A percentile compares a stretch with the other conserved stretches of the same genome.
phyloP scores from a whole-genome alignment of 2,888 invertebrate species.

The Tridacna gigas region DNA sequence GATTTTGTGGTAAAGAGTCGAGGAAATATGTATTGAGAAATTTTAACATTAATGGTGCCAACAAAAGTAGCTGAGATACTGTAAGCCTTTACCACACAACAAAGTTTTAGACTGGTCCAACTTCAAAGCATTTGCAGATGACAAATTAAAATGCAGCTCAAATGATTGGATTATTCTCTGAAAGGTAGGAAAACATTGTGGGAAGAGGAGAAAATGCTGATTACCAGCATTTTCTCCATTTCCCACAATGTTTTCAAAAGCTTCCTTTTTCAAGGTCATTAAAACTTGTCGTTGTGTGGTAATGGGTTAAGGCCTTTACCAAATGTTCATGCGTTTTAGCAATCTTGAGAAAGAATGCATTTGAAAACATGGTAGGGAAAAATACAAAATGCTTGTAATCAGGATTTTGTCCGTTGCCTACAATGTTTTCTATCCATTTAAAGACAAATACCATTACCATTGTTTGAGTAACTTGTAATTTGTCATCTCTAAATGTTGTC shows the following conservation, averaged over 20 bases:
- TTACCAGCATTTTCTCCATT: neutral
- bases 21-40: neutral
- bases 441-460: too few species aligned
- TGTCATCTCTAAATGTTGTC: too few species aligned
- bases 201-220: neutral
- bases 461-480: too few species aligned
- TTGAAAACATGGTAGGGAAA: neutral
- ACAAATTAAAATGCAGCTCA: too few species aligned
- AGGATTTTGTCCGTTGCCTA: neutral
- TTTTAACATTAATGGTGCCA: neutral
- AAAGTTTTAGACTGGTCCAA: too few species aligned
- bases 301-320: neutral
- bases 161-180: too few species aligned
- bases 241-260: neutral
- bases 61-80: neutral
- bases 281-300: too few species aligned
- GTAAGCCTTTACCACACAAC: neutral
- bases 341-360: neutral
- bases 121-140: neutral
- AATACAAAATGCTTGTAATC: neutral
- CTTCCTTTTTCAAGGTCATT: neutral
- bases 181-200: neutral
- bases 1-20: neutral
- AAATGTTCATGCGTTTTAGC: neutral
- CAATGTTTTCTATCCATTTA: slow-evolving; percentile 1